Base-by-base conservation (phyloP, 2,113 vertebrate genomes). In the Scomber scombrus region DNA sequence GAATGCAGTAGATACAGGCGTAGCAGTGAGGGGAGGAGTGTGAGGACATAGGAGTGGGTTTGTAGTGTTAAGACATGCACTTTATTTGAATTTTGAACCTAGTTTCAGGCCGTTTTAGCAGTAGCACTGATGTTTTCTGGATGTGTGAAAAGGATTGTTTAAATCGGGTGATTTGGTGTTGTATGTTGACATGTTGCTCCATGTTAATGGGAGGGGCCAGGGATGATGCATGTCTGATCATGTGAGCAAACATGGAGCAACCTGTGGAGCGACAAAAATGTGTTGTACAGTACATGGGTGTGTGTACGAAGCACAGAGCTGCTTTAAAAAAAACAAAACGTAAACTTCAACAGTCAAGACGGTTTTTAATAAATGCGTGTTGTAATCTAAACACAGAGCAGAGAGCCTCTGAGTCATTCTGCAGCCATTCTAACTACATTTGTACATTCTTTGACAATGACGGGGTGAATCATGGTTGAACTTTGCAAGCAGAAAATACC, bases 1-100 rank as follows among this genome's bases (percentile, higher is more conserved):
- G 95, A 95, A 94, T 94, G 94, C 88, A 89, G 91, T 85, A 92
- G 92, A 94, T 90, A 87, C 78, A 84, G 89, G 85, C 86, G 56
- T 23, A 85, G 89, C 82, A 77, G 74, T 21, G 70, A 83, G 78
- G 75, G 89, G 88, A 80, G 92, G 84, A 90, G 91, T 50, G 56
- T n/a, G 34, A 69, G 58, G 64, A 87, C 77, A 75, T 69, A 80
- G 34, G 55, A 78, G 54, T 69, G 75, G 66, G 79, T 83, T 82
- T 69, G 51, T 60, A 71, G 73, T 49, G 43, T 72, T 45, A 60
- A 77, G 47, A 52, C 56, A 78, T 15, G 65, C 34, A 40, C 1
- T 40, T 40, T 40, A 40, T 40, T 29, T 11, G 5, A 55, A 73
- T 16, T 2, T 40, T 49, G 61, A 60, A 18, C 4, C 3, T 23